Conservation (phyloP, 1,140 invertebrate genomes). For the Bombus ignitus region DNA sequence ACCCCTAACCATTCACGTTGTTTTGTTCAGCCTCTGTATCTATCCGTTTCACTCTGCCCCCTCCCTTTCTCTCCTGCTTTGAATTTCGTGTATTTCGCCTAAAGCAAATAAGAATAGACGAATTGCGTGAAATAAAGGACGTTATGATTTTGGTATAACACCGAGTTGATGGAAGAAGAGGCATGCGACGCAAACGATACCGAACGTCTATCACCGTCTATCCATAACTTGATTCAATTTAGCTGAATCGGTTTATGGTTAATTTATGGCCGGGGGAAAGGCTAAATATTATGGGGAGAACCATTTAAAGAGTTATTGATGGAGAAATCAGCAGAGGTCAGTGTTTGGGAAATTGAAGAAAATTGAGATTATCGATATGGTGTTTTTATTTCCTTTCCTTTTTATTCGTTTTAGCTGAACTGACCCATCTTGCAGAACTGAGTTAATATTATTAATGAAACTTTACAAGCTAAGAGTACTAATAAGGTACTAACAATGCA, state of each 20-base stretch:
- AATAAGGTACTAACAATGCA: too few species aligned
- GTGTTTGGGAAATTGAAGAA: not conserved
- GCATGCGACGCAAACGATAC: conserved; percentile 29
- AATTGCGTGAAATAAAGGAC: too few species aligned
- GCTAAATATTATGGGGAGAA: too few species aligned
- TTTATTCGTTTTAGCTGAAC: too few species aligned
- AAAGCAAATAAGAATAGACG: conserved; percentile 27
- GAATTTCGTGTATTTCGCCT: conserved; percentile 28
- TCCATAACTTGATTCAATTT: conserved; percentile 5
- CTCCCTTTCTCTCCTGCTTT: not conserved
- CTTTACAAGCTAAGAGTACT: too few species aligned
- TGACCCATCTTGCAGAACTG: too few species aligned
- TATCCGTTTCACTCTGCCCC: not conserved
- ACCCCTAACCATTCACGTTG: not conserved
- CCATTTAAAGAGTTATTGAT: not conserved
- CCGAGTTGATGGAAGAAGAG: not conserved
- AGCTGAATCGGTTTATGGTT: not conserved
- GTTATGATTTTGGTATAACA: too few species aligned
- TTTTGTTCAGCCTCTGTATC: not conserved
- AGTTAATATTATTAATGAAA: too few species aligned
- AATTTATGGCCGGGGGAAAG: not conserved
- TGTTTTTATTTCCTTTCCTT: too few species aligned
- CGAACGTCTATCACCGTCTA: not conserved
- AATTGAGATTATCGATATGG: not conserved
- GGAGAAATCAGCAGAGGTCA: not conserved